These are phyloP conservation scores for Phymanthus crucifer DNA, from an alignment of 92 coral and sea anemone genomes.

Conservation along the genomic window DNA sequence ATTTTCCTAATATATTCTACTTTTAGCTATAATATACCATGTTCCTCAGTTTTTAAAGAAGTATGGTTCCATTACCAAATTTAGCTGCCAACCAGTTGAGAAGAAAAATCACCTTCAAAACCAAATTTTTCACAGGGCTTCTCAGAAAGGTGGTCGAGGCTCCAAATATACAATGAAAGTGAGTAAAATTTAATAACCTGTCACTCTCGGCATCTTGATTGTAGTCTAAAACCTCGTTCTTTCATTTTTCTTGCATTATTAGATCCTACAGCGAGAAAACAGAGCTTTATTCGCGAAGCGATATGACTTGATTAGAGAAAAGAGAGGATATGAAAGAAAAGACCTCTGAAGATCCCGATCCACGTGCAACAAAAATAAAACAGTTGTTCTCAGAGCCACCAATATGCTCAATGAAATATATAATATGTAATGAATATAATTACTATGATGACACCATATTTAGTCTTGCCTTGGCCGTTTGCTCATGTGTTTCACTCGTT, in stretches of 20 bases:
- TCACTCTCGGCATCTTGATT: neutral
- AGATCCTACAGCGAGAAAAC: neutral
- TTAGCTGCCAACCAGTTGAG: slow-evolving; percentile 45
- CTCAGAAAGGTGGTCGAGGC: neutral
- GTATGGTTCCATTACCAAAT: slow-evolving; percentile 22
- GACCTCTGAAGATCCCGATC: too few relatives aligned
- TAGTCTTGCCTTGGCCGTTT: too few relatives aligned
- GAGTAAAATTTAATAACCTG: slow-evolving; percentile 4
- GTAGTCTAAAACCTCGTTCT: neutral
- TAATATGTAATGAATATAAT: too few relatives aligned
- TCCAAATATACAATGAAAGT: slow-evolving; percentile 1
- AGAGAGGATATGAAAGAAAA: neutral
- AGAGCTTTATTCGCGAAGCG: neutral
- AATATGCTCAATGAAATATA: too few relatives aligned
- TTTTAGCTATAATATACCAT: neutral
- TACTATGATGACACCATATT: too few relatives aligned
- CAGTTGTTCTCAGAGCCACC: too few relatives aligned
- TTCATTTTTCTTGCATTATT: neutral
- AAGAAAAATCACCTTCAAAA: slow-evolving; percentile 31
- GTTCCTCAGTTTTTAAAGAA: slow-evolving; percentile 38
- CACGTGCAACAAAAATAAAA: too few relatives aligned
- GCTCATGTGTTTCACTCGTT: too few relatives aligned
- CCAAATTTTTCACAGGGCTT: slow-evolving; percentile 28
- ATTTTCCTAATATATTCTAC: too few relatives aligned
- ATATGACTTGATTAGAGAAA: neutral